A percentile compares a stretch with the other conserved stretches of the same genome.
Evolutionary conservation across 2,113 vertebrate genomes (phyloP).

Genomic region (Corapipo altera): DNA sequence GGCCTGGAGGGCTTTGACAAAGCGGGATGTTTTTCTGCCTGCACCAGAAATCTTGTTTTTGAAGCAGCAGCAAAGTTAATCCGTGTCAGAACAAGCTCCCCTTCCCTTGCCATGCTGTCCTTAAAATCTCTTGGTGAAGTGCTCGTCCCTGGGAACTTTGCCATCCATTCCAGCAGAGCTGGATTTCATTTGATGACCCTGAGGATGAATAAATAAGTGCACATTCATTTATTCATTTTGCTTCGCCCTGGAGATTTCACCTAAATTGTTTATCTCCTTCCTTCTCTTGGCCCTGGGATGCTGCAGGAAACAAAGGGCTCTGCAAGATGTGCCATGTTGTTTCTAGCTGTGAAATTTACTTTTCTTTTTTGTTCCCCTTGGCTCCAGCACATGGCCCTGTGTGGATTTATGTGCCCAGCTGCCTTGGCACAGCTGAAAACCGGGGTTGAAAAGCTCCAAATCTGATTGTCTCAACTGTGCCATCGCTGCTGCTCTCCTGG

Average conservation of each 20-base stretch:
- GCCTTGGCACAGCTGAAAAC: not conserved
- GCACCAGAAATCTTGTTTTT: not conserved
- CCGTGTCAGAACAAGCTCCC: not conserved
- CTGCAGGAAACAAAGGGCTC: constrained; percentile 40
- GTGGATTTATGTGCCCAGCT: constrained; percentile 9
- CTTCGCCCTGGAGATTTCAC: constrained; percentile 39
- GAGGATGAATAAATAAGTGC: constrained; percentile 2
- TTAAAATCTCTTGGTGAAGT: constrained; percentile 57
- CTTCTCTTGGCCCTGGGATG: not conserved
- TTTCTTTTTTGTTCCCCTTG: constrained; percentile 3
- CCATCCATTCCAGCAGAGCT: constrained; percentile 32
- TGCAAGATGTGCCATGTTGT: not conserved
- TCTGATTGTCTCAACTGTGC: not conserved
- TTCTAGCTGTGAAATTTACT: constrained; percentile 28
- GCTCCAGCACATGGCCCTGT: not conserved
- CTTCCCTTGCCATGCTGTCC: constrained; percentile 18
- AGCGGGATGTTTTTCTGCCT: not conserved
- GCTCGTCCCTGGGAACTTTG: constrained; percentile 26
- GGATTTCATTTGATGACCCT: constrained; percentile 50
- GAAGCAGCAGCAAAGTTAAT: not conserved
- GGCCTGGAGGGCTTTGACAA: not conserved
- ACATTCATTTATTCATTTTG: constrained; percentile 22
- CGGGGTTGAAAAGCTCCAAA: not conserved
- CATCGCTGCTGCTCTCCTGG: not conserved
- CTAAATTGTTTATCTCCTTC: constrained; percentile 66